These are phyloP conservation scores for Plotosus lineatus DNA, from an alignment of 2,113 vertebrate genomes.

Conservation along the genomic window DNA sequence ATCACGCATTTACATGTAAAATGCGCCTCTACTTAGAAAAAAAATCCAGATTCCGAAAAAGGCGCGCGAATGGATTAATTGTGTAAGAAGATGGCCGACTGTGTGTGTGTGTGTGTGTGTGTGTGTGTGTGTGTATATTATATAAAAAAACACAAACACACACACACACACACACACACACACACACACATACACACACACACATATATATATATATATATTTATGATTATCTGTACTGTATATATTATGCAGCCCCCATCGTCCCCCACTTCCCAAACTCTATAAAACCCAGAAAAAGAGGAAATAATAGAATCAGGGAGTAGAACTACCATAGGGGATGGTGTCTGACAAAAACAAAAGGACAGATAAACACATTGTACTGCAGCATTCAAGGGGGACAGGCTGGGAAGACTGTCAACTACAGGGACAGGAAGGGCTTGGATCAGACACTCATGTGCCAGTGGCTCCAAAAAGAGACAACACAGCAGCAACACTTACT, in stretches of 20 bases:
- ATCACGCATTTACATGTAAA: too few relatives aligned
- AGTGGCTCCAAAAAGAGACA: background rate
- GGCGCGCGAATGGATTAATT: too few relatives aligned
- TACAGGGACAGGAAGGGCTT: slow-evolving; percentile 41
- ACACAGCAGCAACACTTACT: background rate
- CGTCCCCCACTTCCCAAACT: too few relatives aligned
- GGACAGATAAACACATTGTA: slow-evolving; percentile 13
- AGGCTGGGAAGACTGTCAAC: slow-evolving; percentile 1
- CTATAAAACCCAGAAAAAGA: background rate
- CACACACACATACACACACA: too few relatives aligned
- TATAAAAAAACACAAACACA: too few relatives aligned
- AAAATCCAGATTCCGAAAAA: too few relatives aligned
- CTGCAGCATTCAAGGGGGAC: slow-evolving; percentile 22
- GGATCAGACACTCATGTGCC: slow-evolving; percentile 47
- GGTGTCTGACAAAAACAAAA: background rate
- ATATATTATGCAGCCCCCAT: slow-evolving; percentile 25
- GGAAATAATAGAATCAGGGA: background rate
- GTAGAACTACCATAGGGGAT: slow-evolving; percentile 26
- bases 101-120: too few relatives aligned
- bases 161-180: too few relatives aligned
- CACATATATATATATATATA: too few relatives aligned
- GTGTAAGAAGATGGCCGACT: too few relatives aligned
- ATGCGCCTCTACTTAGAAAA: too few relatives aligned
- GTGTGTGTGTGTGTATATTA: too few relatives aligned
- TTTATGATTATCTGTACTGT: background rate